phyloP scores from a whole-genome alignment of 2,888 invertebrate species.

The Platycnemis pennipes region DNA sequence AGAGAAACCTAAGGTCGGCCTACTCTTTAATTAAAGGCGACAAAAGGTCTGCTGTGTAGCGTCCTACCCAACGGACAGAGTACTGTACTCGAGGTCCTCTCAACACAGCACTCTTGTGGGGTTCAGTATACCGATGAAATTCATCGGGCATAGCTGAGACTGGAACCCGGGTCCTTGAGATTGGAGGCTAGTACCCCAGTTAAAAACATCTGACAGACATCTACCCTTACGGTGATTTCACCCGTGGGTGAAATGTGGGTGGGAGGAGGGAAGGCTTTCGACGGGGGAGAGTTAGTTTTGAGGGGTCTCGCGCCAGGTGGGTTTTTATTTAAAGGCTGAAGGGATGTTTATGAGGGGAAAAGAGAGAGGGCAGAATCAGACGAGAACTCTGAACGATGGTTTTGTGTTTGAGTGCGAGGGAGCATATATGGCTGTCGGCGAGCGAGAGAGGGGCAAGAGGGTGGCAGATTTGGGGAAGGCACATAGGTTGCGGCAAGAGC shows the following conservation, averaged over 20 bases:
- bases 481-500: neutral
- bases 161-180: too few species aligned
- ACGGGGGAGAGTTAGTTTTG: neutral
- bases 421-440: neutral
- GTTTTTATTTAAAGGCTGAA: neutral
- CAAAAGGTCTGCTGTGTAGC: too few species aligned
- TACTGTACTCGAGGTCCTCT: too few species aligned
- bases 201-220: too few species aligned
- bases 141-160: too few species aligned
- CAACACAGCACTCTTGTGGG: too few species aligned
- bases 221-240: too few species aligned
- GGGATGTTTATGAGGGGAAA: too few species aligned
- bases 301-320: neutral
- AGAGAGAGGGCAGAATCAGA: neutral
- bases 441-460: neutral
- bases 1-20: too few species aligned
- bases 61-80: too few species aligned
- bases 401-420: slow-evolving; percentile 19
- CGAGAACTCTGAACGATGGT: neutral
- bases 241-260: neutral
- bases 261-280: neutral
- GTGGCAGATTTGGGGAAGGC: neutral
- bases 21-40: too few species aligned
- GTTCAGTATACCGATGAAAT: too few species aligned
- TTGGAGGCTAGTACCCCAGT: neutral